Percentiles rank a stretch among this genome's conserved stretches.
phyloP scores from a whole-genome alignment of 2,797 vertebrate genomes.

The Phyllotis vaccarum region DNA sequence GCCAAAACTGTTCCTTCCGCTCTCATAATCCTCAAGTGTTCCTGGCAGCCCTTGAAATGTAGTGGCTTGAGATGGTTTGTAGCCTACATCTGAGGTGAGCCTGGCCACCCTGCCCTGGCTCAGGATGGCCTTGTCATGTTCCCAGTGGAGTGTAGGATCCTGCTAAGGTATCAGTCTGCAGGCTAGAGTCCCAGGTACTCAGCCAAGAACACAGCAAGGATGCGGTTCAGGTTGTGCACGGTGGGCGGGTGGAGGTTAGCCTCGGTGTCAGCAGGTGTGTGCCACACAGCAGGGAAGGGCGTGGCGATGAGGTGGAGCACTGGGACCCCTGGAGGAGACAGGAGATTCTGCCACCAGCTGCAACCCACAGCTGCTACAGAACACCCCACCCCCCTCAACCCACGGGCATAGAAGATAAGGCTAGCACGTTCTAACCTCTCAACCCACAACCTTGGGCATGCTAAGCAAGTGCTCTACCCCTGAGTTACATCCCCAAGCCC shows the following conservation, averaged over 20 bases:
- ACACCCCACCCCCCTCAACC: background rate
- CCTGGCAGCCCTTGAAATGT: conserved; percentile 20
- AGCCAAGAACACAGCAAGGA: conserved; percentile 92
- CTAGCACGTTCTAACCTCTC: background rate
- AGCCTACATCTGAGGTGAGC: background rate
- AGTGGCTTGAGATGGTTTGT: background rate
- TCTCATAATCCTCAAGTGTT: background rate
- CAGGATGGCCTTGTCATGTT: background rate
- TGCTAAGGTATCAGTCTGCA: rapidly evolving
- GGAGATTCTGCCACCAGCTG: background rate
- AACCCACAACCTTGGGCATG: background rate
- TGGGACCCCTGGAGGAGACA: conserved; percentile 89
- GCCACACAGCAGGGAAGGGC: conserved; percentile 95
- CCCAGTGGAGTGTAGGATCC: background rate
- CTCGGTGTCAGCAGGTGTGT: conserved; percentile 92
- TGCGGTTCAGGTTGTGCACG: conserved; percentile 92
- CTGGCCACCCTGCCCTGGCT: background rate
- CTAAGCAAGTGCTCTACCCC: background rate
- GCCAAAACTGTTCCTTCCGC: background rate
- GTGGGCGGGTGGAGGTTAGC: conserved; percentile 93
- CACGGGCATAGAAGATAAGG: rapidly evolving
- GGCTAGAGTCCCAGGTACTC: conserved; percentile 91
- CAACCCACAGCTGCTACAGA: background rate
- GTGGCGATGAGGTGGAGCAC: conserved; percentile 94
- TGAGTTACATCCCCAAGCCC: background rate